These are phyloP conservation scores for Endotricha flammealis DNA, from an alignment of 2,888 invertebrate species.

Conservation along the genomic window DNA sequence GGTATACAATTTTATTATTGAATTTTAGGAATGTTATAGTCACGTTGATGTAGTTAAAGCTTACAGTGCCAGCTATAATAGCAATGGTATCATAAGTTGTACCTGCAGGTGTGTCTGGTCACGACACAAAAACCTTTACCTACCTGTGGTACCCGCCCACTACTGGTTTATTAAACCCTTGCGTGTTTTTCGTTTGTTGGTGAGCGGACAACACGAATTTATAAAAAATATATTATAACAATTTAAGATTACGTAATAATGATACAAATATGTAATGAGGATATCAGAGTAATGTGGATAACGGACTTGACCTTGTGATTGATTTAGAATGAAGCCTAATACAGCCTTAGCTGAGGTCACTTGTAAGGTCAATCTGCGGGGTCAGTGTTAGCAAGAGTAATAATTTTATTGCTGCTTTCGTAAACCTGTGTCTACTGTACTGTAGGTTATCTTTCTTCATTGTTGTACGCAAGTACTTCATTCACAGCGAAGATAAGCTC, in stretches of 20 bases:
- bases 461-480: constrained; percentile 5
- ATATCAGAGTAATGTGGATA: constrained; percentile 28
- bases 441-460: constrained; percentile 5
- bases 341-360: constrained; percentile 34
- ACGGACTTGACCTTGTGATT: constrained; percentile 37
- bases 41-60: too few relatives aligned
- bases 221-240: too few relatives aligned
- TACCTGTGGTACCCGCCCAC: neutral
- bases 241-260: too few relatives aligned
- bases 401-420: neutral
- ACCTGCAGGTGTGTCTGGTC: neutral
- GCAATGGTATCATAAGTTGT: neutral
- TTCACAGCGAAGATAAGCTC: constrained; percentile 3
- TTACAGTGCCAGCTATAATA: too few relatives aligned
- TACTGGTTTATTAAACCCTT: neutral
- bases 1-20: too few relatives aligned
- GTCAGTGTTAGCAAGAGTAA: constrained; percentile 1
- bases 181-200: constrained; percentile 15
- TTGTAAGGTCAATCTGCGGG: constrained; percentile 29
- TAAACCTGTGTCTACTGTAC: constrained; percentile 5
- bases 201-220: too few relatives aligned
- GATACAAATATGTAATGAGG: too few relatives aligned
- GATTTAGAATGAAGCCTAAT: constrained; percentile 33
- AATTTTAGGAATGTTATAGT: too few relatives aligned
- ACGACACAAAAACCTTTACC: neutral